Evolutionary conservation across 2,888 invertebrate species (phyloP).

Genomic region (Torymus texanus): DNA sequence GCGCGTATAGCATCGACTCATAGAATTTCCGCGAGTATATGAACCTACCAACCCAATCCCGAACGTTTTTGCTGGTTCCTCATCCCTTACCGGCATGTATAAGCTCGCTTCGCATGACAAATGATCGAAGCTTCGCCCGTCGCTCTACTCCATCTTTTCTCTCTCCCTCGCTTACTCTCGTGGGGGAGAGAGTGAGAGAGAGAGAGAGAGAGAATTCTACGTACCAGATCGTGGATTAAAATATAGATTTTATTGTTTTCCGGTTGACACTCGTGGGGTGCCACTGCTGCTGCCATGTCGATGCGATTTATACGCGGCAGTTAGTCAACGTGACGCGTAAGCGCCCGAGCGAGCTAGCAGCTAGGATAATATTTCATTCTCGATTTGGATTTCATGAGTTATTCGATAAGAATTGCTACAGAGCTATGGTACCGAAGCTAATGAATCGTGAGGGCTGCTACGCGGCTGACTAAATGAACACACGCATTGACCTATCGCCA

Average conservation of each 20-base stretch:
- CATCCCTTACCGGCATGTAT: slow-evolving; percentile 55
- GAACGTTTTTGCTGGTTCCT: slow-evolving; percentile 63
- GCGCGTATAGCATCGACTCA: slow-evolving; percentile 54
- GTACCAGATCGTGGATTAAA: slow-evolving; percentile 66
- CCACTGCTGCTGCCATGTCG: background rate
- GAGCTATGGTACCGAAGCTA: background rate
- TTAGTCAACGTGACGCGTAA: slow-evolving; percentile 67
- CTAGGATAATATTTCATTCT: slow-evolving; percentile 64
- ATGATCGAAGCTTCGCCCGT: slow-evolving; percentile 61
- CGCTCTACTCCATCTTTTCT: slow-evolving; percentile 8
- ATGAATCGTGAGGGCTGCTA: slow-evolving; percentile 17
- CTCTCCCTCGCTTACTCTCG: background rate
- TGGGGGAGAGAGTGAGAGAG: background rate
- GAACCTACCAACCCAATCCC: slow-evolving; percentile 10
- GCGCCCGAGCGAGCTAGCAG: slow-evolving; percentile 37
- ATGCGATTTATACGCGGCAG: slow-evolving; percentile 66
- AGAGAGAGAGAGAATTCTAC: slow-evolving; percentile 51
- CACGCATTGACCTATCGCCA: slow-evolving; percentile 1
- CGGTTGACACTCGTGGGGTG: slow-evolving; percentile 59
- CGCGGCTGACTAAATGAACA: slow-evolving; percentile 10
- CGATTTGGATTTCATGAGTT: slow-evolving; percentile 65
- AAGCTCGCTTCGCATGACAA: slow-evolving; percentile 64
- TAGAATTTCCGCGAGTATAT: slow-evolving; percentile 54
- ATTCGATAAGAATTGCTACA: slow-evolving; percentile 53
- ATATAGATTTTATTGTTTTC: slow-evolving; percentile 73